Evolutionary conservation across 2,797 vertebrate genomes (phyloP), one percentile per base, ranked within the genome.

Genomic region (Ptychobarbus kaznakovi): DNA sequence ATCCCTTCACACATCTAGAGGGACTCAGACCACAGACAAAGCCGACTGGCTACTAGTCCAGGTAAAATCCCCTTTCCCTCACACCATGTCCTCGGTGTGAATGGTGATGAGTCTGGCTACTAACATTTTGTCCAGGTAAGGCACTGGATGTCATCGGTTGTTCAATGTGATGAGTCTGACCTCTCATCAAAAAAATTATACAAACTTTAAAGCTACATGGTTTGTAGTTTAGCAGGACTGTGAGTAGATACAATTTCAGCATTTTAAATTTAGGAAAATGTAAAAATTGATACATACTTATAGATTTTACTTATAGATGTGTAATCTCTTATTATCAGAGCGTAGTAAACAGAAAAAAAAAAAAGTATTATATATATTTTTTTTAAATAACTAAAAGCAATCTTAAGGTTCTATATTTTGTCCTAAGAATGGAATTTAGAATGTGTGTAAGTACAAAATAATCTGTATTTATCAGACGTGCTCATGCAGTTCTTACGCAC

Each of bases 1-100:
- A 74, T 53, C 68, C 56, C 77, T 63, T 85, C 76, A 79, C 66
- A 72, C 75, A 78, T 72, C 28, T 58, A 44, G 35, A 69, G 35
- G 58, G 46, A 53, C 65, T 79, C 28, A 38, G 38, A 61, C 74
- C 25, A 7, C 49, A 79, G 58, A 61, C 28, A 75, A 73, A 49
- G 42, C 28, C 32, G 81, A 35, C 20, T 75, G 72, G 28, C 58
- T 65, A 79, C 65, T 38, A 69, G 61, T 83, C 32, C 32, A 53
- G 20, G 44, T 75, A 74, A 76, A 66, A 25, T 32, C 16, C 25
- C 16, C 18, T 35, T 66, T 49, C 11, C 77, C 42, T 65, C 25
- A 18, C 61, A 80, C 16, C 63, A 28, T 25, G 40, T 32, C 28
- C 28, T 56, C 2, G 1, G 80, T 40, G 65, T 81, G 80, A 51